phyloP scores from a whole-genome alignment of 30 jellyfish, hydroid and myxozoan genomes.

The Cassiopea andromeda region DNA sequence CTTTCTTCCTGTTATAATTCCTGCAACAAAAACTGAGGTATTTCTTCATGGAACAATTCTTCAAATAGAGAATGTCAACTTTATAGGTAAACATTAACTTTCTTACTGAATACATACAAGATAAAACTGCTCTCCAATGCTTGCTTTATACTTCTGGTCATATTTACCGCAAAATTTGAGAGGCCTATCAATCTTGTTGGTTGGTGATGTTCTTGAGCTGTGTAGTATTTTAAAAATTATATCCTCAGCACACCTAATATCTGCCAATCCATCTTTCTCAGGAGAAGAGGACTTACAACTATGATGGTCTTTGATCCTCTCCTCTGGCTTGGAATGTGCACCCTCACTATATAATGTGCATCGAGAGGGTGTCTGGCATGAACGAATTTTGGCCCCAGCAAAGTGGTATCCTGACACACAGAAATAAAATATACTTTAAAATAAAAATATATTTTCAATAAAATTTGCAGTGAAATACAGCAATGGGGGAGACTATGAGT shows the following conservation, averaged over 20 bases:
- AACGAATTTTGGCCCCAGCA: constrained; percentile 43
- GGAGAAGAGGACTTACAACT: neutral
- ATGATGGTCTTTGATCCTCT: neutral
- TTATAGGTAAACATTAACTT: too few species aligned
- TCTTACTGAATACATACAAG: constrained; percentile 28
- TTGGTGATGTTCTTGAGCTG: constrained; percentile 17
- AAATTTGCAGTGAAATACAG: too few species aligned
- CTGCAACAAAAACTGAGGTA: too few species aligned
- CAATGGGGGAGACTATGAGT: too few species aligned
- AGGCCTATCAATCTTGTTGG: constrained; percentile 1
- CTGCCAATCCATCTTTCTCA: constrained; percentile 8
- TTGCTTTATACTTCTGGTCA: constrained; percentile 27
- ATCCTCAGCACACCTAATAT: constrained; percentile 56
- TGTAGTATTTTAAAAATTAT: constrained; percentile 15
- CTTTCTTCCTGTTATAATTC: too few species aligned
- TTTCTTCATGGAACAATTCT: too few species aligned
- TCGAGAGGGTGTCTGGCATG: constrained; percentile 45
- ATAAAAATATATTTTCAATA: too few species aligned
- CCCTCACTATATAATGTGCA: neutral
- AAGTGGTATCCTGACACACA: constrained; percentile 35
- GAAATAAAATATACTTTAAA: too few species aligned
- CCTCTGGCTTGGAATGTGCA: neutral
- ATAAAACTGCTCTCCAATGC: constrained; percentile 33
- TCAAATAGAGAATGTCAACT: too few species aligned
- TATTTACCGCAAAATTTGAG: constrained; percentile 29